Percentiles rank a stretch among this genome's conserved stretches.
phyloP scores from a whole-genome alignment of 2,888 invertebrate species.

The Drosophila fulvimacula region DNA sequence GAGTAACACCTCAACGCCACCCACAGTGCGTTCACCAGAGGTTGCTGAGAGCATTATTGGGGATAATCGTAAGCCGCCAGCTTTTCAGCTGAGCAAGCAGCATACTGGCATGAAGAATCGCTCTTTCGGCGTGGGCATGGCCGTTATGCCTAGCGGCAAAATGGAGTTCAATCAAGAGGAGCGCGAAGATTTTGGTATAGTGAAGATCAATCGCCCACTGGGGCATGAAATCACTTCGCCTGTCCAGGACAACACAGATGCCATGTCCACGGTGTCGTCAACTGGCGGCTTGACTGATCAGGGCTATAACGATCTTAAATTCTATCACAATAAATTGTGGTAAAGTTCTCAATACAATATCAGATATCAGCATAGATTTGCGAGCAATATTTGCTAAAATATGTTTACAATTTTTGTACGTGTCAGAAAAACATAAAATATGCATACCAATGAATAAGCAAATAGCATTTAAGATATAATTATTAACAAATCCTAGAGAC shows the following conservation, averaged over 20 bases:
- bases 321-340: constrained; percentile 92
- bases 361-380: constrained; percentile 19
- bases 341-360: constrained; percentile 82
- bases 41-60: constrained; percentile 65
- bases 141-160: constrained; percentile 84
- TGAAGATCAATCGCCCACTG: constrained; percentile 82
- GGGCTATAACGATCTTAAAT: constrained; percentile 91
- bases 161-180: constrained; percentile 84
- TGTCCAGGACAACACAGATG: constrained; percentile 80
- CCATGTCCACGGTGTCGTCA: constrained; percentile 81
- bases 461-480: constrained; percentile 52
- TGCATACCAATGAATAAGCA: constrained; percentile 48
- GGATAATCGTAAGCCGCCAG: constrained; percentile 72
- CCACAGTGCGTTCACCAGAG: constrained; percentile 58
- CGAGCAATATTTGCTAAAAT: constrained; percentile 45
- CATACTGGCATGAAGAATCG: constrained; percentile 85
- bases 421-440: constrained; percentile 48
- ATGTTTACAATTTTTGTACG: constrained; percentile 57
- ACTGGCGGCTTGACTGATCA: constrained; percentile 87
- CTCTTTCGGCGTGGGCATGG: constrained; percentile 84
- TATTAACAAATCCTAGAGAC: constrained; percentile 34
- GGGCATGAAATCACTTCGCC: constrained; percentile 74
- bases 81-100: constrained; percentile 83
- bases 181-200: constrained; percentile 83
- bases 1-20: constrained; percentile 54